phyloP scores from a whole-genome alignment of 1,140 invertebrate species.

The Anoplophora glabripennis region DNA sequence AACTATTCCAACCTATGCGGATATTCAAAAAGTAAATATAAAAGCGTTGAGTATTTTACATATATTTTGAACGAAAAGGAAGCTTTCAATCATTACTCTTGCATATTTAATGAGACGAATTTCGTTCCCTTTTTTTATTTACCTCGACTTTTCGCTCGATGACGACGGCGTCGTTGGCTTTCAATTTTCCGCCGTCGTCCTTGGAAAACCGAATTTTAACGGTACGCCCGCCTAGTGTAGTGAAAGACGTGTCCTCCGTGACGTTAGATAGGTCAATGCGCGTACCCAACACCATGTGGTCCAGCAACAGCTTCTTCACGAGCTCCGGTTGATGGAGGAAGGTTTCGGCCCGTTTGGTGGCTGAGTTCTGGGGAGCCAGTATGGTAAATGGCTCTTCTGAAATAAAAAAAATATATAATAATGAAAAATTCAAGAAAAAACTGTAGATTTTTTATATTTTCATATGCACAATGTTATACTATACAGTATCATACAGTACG shows the following conservation, averaged over 20 bases:
- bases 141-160: conserved; percentile 46
- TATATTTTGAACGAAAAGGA: no score
- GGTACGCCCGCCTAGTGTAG: conserved; percentile 53
- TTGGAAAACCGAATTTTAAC: conserved; percentile 50
- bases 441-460: no score
- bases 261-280: conserved; percentile 47
- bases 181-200: conserved; percentile 47
- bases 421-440: background rate
- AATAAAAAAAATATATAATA: conserved; percentile 32
- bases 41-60: no score
- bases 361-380: conserved; percentile 57
- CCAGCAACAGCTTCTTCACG: conserved; percentile 56
- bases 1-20: no score
- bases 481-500: no score
- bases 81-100: no score
- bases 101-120: background rate
- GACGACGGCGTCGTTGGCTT: conserved; percentile 52
- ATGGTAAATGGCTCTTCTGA: conserved; percentile 60
- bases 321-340: conserved; percentile 47
- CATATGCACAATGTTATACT: no score
- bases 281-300: conserved; percentile 55
- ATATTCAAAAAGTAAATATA: no score
- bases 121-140: conserved; percentile 41
- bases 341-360: conserved; percentile 50
- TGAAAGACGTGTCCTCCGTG: conserved; percentile 51